A percentile compares a stretch with the other conserved stretches of the same genome.
These are phyloP conservation scores for Dicranocentrus wangi DNA, from an alignment of 2,888 invertebrate genomes.

Conservation along the genomic window DNA sequence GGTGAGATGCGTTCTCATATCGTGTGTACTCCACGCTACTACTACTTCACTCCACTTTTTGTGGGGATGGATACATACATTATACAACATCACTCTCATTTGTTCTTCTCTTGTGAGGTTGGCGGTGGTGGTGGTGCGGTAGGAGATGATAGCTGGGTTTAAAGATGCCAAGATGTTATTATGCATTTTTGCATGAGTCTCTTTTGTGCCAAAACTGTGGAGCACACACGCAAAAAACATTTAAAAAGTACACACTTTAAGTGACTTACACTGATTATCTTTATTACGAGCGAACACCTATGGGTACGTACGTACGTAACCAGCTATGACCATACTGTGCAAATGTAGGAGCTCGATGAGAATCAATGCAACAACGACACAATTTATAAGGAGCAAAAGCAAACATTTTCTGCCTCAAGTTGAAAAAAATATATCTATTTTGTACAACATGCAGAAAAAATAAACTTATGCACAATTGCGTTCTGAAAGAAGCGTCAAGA, in stretches of 20 bases:
- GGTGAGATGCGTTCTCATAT: background rate
- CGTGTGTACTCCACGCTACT: no score
- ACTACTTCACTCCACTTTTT: no score
- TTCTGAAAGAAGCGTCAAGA: background rate
- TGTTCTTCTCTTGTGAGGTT: background rate
- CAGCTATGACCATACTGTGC: no score
- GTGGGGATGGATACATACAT: no score
- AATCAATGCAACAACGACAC: background rate
- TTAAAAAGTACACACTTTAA: background rate
- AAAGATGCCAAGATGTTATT: background rate
- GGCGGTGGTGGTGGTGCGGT: background rate
- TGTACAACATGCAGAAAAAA: no score
- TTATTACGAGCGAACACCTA: background rate
- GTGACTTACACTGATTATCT: no score
- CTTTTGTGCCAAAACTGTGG: background rate
- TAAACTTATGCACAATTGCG: no score
- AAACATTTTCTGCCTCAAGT: no score
- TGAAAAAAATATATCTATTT: no score
- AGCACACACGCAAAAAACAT: conserved; percentile 1
- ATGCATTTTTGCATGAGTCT: conserved; percentile 10
- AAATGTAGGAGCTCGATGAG: no score
- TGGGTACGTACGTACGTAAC: no score
- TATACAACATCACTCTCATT: background rate
- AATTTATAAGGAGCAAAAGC: background rate
- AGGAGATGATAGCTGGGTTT: background rate